A percentile compares a stretch with the other conserved stretches of the same genome.
phyloP scores from a whole-genome alignment of 1,140 invertebrate species.

The Sitophilus oryzae region DNA sequence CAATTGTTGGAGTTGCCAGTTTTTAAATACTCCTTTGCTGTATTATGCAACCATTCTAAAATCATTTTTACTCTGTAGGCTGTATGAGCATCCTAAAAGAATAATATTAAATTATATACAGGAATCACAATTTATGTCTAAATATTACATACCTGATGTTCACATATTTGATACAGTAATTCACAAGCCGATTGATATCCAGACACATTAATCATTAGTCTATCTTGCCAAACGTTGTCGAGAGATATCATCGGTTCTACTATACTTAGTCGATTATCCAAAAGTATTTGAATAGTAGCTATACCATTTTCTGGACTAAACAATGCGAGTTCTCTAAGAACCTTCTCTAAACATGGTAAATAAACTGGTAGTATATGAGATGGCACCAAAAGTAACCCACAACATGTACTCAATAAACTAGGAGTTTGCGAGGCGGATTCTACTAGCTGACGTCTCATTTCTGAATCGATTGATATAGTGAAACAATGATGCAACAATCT shows the following conservation, averaged over 20 bases:
- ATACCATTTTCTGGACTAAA: conserved; percentile 55
- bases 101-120: not conserved
- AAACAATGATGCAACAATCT: conserved; percentile 63
- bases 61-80: conserved; percentile 52
- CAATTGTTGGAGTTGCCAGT: conserved; percentile 36
- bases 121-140: not conserved
- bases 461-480: conserved; percentile 47
- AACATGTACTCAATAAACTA: conserved; percentile 65
- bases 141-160: conserved; percentile 33
- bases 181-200: conserved; percentile 67
- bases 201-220: conserved; percentile 37
- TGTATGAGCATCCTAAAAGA: conserved; percentile 41
- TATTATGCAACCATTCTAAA: conserved; percentile 56
- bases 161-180: conserved; percentile 69
- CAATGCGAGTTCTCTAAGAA: conserved; percentile 56
- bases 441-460: conserved; percentile 43
- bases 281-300: conserved; percentile 52
- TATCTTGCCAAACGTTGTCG: conserved; percentile 32
- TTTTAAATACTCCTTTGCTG: conserved; percentile 44
- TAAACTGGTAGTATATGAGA: conserved; percentile 55
- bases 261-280: conserved; percentile 48
- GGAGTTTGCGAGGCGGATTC: conserved; percentile 58
- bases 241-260: conserved; percentile 33
- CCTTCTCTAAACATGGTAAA: conserved; percentile 57
- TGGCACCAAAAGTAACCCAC: conserved; percentile 66